Base-by-base conservation (phyloP, 2,797 vertebrate genomes). In the Neopelma chrysocephalum region DNA sequence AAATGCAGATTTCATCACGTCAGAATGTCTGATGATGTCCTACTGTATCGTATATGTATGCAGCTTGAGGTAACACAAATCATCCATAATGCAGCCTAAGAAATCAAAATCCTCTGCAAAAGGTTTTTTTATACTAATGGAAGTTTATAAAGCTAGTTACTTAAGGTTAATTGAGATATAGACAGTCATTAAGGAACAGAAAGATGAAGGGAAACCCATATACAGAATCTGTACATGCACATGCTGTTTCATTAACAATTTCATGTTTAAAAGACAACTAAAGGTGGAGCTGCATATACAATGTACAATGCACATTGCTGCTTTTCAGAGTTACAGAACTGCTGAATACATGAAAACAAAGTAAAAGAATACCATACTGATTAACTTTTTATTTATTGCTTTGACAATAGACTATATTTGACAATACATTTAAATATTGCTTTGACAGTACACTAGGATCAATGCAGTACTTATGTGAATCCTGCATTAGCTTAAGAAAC, bases 281-380 rank as follows among this genome's bases (percentile, higher is more conserved):
- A 62, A 91, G 19, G 23, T 42, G 18, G 25, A 86, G 27, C 27
- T 66, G 22, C 31, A 53, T 57, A 50, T 15, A 36, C 9, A 68
- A 83, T 0, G 8, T 17, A 61, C 26, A 48, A 45, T 12, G 20
- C 11, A 77, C 19, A 58, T 19, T 0, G 0, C 50, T 60, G 36
- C 36, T 78, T 71, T 80, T 71, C 66, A 84, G 21, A 4, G 12
- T 50, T 64, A 83, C 16, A 71, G 62, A 79, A 82, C 18, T 54
- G 34, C 42, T 83, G 64, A 77, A 72, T 23, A 76, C 31, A 43
- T 3, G 6, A 73, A 70, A 66, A 75, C 4, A 68, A 90, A 79
- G n/a, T 31, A 80, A 70, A 5, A 70, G 20, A 70, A 29, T 40
- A 86, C 2, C 31, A 75, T 21, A 68, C 4, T 34, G 20, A 82